Percentiles rank a stretch among this genome's conserved stretches.
phyloP scores from a whole-genome alignment of 2,797 vertebrate species.

The Trachurus trachurus region DNA sequence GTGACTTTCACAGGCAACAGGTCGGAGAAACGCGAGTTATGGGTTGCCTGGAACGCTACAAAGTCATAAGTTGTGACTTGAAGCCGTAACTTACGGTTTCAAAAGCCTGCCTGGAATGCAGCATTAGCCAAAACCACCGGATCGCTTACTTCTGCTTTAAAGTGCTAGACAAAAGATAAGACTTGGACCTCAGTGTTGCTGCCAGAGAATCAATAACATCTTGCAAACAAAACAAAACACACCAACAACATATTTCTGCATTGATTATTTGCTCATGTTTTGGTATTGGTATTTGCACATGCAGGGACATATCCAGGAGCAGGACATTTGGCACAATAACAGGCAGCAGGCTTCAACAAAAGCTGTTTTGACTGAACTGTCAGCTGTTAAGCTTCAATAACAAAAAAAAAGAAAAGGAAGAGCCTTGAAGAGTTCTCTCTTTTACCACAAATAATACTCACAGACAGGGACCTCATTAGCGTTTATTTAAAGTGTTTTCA shows the following conservation, averaged over 20 bases:
- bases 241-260: slow-evolving; percentile 26
- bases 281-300: slow-evolving; percentile 57
- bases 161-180: slow-evolving; percentile 1
- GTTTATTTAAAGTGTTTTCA: slow-evolving; percentile 24
- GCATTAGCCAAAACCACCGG: too few relatives aligned
- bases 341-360: slow-evolving; percentile 44
- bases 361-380: slow-evolving; percentile 53
- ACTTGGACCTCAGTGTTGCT: slow-evolving; percentile 4
- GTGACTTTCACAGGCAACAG: too few relatives aligned
- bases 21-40: too few relatives aligned
- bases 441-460: slow-evolving; percentile 26
- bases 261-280: slow-evolving; percentile 52
- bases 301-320: slow-evolving; percentile 3
- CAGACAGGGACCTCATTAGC: background rate
- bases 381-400: slow-evolving; percentile 43
- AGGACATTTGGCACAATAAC: slow-evolving; percentile 45
- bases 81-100: too few relatives aligned
- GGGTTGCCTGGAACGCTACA: too few relatives aligned
- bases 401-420: slow-evolving; percentile 6
- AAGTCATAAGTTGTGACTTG: too few relatives aligned
- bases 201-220: slow-evolving; percentile 36
- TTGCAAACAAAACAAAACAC: background rate
- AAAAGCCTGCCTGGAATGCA: too few relatives aligned
- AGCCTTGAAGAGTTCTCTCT: slow-evolving; percentile 20
- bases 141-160: too few relatives aligned